Conservation (phyloP, 1,140 invertebrate species). For the Asbolus verrucosus region DNA sequence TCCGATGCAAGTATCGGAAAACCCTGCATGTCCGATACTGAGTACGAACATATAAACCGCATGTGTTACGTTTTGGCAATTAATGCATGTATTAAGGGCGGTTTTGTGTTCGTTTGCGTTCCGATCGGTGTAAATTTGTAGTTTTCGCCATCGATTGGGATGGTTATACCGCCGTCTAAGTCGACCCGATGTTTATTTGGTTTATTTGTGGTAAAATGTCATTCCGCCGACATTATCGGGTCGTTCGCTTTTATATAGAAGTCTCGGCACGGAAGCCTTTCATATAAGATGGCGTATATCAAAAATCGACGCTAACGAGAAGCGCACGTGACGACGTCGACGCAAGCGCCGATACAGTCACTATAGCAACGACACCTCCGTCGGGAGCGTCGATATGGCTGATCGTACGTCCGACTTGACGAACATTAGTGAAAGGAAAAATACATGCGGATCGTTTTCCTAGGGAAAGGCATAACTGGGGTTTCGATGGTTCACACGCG, state of each 20-base stretch:
- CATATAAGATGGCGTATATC: slow-evolving; percentile 62
- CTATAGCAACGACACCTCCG: slow-evolving; percentile 59
- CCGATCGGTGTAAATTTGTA: neutral
- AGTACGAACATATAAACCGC: too few relatives aligned
- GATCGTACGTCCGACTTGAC: slow-evolving; percentile 41
- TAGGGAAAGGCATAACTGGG: too few relatives aligned
- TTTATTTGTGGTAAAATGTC: slow-evolving; percentile 32
- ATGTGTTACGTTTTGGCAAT: too few relatives aligned
- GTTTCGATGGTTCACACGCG: too few relatives aligned
- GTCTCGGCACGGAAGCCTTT: slow-evolving; percentile 47
- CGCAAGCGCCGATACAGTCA: slow-evolving; percentile 58
- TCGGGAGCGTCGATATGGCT: slow-evolving; percentile 60
- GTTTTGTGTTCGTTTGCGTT: too few relatives aligned
- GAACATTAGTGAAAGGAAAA: slow-evolving; percentile 24
- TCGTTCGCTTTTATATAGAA: slow-evolving; percentile 35
- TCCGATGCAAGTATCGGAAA: too few relatives aligned
- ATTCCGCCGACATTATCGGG: slow-evolving; percentile 32
- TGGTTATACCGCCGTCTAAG: slow-evolving; percentile 19
- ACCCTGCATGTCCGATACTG: too few relatives aligned
- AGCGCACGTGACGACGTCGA: slow-evolving; percentile 57
- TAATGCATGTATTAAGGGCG: too few relatives aligned
- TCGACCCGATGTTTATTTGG: slow-evolving; percentile 24
- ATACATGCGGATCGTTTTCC: too few relatives aligned
- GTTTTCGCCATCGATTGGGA: neutral
- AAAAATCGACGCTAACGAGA: slow-evolving; percentile 62